These are phyloP conservation scores for Ceyx melanurus DNA, from an alignment of 2,113 vertebrate species.

Conservation along the genomic window DNA sequence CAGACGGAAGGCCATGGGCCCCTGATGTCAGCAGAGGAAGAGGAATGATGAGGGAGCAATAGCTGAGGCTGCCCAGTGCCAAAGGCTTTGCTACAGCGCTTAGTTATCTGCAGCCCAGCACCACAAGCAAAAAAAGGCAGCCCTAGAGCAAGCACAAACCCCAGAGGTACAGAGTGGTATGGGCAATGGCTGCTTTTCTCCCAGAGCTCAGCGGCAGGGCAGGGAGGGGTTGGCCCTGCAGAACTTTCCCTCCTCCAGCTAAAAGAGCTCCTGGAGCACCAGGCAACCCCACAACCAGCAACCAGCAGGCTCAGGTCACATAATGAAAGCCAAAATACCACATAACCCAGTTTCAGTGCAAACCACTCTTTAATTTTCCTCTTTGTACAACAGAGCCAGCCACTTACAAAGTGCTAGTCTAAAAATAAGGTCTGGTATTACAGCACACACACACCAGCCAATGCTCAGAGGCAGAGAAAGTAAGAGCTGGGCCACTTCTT, in stretches of 20 bases:
- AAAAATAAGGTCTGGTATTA: conserved; percentile 61
- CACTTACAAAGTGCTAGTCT: conserved; percentile 71
- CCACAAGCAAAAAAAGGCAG: not conserved
- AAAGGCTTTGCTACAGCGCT: not conserved
- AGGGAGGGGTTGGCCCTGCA: not conserved
- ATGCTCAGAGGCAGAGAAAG: conserved; percentile 34
- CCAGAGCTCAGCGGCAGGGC: not conserved
- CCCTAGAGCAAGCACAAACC: not conserved
- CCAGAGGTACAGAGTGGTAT: not conserved
- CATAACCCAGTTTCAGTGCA: conserved; percentile 57
- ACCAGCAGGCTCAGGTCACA: not conserved
- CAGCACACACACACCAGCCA: conserved; percentile 52
- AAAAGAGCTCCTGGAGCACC: not conserved
- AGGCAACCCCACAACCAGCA: not conserved
- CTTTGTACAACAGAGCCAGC: conserved; percentile 69
- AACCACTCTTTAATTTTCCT: conserved; percentile 70
- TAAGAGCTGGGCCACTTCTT: not conserved
- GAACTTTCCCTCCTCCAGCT: not conserved
- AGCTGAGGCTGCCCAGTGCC: not conserved
- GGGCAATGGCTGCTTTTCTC: not conserved
- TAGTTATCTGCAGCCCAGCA: not conserved
- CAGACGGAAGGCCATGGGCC: not conserved
- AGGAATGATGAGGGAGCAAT: not conserved
- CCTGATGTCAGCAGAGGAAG: not conserved
- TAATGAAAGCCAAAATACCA: not conserved